phyloP scores from a whole-genome alignment of 2,113 vertebrate species.

The Zosterops hypoxanthus region DNA sequence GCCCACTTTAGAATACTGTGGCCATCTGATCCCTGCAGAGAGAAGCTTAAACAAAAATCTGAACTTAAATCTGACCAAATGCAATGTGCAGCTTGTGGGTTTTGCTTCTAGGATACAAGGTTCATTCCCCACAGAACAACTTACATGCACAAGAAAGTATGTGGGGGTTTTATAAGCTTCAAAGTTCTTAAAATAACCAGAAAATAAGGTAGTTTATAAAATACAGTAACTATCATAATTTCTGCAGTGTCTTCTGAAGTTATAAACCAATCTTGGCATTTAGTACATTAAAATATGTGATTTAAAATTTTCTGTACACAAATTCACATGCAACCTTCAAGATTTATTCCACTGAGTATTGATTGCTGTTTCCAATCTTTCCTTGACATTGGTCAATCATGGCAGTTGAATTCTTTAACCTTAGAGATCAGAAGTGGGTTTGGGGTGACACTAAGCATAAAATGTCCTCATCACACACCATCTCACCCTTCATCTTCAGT shows the following conservation, averaged over 20 bases:
- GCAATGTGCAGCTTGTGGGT: background rate
- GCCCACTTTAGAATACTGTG: background rate
- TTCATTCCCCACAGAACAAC: background rate
- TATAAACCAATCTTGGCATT: background rate
- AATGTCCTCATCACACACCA: background rate
- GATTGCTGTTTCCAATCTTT: background rate
- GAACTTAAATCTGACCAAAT: background rate
- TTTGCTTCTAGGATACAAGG: background rate
- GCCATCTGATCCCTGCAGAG: background rate
- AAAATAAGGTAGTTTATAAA: background rate
- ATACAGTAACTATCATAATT: background rate
- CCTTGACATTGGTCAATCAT: background rate
- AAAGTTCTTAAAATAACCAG: background rate
- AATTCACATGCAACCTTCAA: background rate
- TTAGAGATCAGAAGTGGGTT: background rate
- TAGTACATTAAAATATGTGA: background rate
- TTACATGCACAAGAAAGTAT: background rate
- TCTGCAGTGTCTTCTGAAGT: background rate
- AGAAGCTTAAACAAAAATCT: background rate
- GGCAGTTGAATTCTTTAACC: conserved; percentile 3
- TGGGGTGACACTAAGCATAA: background rate
- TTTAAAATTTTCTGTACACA: background rate
- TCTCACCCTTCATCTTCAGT: background rate
- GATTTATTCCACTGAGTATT: background rate
- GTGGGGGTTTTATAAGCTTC: background rate